Percentiles rank a stretch among this genome's conserved stretches.
Conservation (phyloP, 1,140 invertebrate species). For the Lethrus apterus region DNA sequence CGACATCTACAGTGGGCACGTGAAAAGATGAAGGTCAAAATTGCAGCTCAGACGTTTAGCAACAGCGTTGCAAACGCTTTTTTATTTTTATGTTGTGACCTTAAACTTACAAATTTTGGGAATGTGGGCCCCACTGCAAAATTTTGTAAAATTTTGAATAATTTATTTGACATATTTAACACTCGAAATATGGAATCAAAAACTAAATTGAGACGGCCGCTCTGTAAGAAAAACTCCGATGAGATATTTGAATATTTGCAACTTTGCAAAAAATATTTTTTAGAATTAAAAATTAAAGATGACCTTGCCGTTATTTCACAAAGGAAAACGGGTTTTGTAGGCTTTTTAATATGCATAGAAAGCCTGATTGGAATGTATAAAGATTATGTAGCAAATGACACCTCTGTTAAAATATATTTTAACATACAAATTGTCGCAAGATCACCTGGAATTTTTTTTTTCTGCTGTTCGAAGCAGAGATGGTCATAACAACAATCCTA, state of each 20-base stretch:
- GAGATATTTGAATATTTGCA: slow-evolving; percentile 19
- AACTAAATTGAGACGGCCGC: slow-evolving; percentile 19
- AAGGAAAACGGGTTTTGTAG: slow-evolving; percentile 31
- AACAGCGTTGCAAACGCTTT: slow-evolving; percentile 28
- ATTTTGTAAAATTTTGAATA: slow-evolving; percentile 30
- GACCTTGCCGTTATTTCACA: slow-evolving; percentile 14
- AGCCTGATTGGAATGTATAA: slow-evolving; percentile 28
- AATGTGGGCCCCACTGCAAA: slow-evolving; percentile 22
- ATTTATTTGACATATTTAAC: slow-evolving; percentile 35
- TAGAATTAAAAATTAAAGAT: slow-evolving; percentile 16
- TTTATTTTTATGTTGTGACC: slow-evolving; percentile 10
- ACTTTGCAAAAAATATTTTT: slow-evolving; percentile 19
- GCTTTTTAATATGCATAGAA: slow-evolving; percentile 29
- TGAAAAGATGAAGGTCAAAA: slow-evolving; percentile 33
- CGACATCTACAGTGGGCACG: slow-evolving; percentile 26
- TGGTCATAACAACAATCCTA: slow-evolving; percentile 23
- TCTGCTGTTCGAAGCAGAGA: slow-evolving; percentile 16
- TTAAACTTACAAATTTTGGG: slow-evolving; percentile 24
- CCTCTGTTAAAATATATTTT: slow-evolving; percentile 11
- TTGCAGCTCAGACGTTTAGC: slow-evolving; percentile 31
- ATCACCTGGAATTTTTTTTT: slow-evolving; percentile 25
- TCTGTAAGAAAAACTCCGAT: slow-evolving; percentile 17
- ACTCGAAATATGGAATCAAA: slow-evolving; percentile 17
- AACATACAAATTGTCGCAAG: slow-evolving; percentile 20
- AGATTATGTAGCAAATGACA: slow-evolving; percentile 18